A percentile compares a stretch with the other conserved stretches of the same genome.
Evolutionary conservation across 2,888 invertebrate genomes (phyloP).

Genomic region (Exocentrus adspersus): DNA sequence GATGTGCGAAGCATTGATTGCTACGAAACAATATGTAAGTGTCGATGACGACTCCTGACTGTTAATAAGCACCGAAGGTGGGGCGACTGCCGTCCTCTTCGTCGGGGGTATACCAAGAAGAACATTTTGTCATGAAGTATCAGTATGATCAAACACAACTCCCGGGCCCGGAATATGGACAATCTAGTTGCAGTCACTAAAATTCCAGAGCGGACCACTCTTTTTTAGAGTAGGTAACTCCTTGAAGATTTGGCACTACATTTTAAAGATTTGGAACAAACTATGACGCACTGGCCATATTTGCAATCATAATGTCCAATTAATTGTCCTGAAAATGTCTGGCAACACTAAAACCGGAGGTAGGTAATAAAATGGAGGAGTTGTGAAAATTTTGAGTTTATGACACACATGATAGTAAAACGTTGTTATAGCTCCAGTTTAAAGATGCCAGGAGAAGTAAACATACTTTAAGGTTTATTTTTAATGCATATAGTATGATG

Average conservation of each 20-base stretch:
- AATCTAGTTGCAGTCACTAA: no score
- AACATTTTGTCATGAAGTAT: no score
- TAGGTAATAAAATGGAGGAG: constrained; percentile 11
- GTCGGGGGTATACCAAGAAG: constrained; percentile 10
- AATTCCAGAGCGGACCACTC: no score
- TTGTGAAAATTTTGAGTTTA: constrained; percentile 12
- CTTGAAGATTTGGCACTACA: no score
- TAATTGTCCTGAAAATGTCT: no score
- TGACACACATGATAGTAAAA: constrained; percentile 13
- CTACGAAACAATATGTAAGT: constrained; percentile 53
- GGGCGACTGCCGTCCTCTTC: constrained; percentile 8
- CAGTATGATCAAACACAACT: no score
- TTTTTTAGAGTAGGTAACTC: no score
- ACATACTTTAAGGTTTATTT: not conserved
- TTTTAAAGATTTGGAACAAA: no score
- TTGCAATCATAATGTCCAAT: no score
- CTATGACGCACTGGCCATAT: no score
- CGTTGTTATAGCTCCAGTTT: constrained; percentile 18
- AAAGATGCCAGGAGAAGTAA: constrained; percentile 9
- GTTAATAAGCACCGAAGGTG: constrained; percentile 32
- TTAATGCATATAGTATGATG: not conserved
- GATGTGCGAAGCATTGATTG: constrained; percentile 62
- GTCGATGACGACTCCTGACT: constrained; percentile 35
- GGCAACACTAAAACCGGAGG: constrained; percentile 4
- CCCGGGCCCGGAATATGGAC: no score